Conservation (phyloP, 2,888 invertebrate genomes). For the Meteorus colon region DNA sequence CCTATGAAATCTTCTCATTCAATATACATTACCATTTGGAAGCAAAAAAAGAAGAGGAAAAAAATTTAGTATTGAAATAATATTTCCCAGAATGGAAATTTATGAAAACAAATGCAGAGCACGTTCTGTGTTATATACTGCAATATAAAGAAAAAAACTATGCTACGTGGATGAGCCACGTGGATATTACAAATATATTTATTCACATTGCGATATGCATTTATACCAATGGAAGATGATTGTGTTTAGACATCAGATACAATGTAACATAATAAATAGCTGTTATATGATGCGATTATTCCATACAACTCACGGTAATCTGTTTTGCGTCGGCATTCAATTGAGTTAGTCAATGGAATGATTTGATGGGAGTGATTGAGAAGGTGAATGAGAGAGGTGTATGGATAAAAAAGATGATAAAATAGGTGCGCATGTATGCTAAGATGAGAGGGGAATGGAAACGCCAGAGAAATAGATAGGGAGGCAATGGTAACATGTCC, state of each 20-base stretch:
- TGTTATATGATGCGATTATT: background rate
- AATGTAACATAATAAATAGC: too few species aligned
- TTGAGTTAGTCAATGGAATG: background rate
- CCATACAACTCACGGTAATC: conserved; percentile 2
- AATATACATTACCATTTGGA: background rate
- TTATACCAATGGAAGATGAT: background rate
- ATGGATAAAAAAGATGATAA: background rate
- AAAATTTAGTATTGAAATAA: background rate
- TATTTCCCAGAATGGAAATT: background rate
- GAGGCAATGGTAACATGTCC: conserved; percentile 18
- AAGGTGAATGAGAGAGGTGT: background rate
- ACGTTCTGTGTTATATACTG: background rate
- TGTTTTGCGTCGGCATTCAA: conserved; percentile 32
- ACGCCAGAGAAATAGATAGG: conserved; percentile 27
- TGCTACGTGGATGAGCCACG: background rate
- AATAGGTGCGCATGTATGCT: background rate
- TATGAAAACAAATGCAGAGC: conserved; percentile 5
- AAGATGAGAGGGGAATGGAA: background rate
- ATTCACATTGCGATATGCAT: conserved; percentile 12
- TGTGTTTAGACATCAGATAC: too few species aligned
- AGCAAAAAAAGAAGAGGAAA: background rate
- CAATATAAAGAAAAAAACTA: background rate
- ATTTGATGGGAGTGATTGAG: too few species aligned
- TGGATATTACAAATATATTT: background rate
- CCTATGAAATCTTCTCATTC: background rate